Conservation (phyloP, 2,797 vertebrate species). For the Prionace glauca region DNA sequence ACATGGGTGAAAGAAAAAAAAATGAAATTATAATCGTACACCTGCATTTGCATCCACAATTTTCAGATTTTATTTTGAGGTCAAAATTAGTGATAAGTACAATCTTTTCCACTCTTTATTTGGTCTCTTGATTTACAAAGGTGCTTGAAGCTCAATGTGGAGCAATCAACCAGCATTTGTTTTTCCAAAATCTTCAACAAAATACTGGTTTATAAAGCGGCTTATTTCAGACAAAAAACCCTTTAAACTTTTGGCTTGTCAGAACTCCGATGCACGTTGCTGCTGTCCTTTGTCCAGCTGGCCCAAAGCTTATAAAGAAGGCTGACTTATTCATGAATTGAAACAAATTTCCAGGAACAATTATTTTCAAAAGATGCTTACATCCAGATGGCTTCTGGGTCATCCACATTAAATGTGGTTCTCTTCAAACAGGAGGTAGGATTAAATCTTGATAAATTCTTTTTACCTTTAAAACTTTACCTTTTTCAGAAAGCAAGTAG, state of each 20-base stretch:
- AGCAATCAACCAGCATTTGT: not conserved
- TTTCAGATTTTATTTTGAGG: slow-evolving; percentile 30
- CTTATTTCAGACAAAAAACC: slow-evolving; percentile 14
- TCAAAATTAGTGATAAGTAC: slow-evolving; percentile 28
- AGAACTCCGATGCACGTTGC: not conserved
- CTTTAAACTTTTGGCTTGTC: not conserved
- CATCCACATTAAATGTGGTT: not conserved
- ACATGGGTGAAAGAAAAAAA: not conserved
- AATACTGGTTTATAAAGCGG: slow-evolving; percentile 23
- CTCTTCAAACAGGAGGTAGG: not conserved
- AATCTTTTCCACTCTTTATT: slow-evolving; percentile 1
- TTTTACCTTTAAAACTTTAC: not conserved
- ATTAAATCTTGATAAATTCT: not conserved
- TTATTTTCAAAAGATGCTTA: not conserved
- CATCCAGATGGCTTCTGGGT: not conserved
- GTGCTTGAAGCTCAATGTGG: not conserved
- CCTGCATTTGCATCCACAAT: not conserved
- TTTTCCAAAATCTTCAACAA: not conserved
- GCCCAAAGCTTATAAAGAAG: not conserved
- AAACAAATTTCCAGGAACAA: not conserved
- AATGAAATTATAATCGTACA: not conserved
- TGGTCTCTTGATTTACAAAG: slow-evolving; percentile 31
- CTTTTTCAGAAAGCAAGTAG: not conserved
- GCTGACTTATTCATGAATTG: not conserved
- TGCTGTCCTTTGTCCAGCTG: not conserved